A percentile compares a stretch with the other conserved stretches of the same genome.
These are phyloP conservation scores for Anoura caudifer DNA, from an alignment of 2,113 vertebrate genomes.

Conservation along the genomic window DNA sequence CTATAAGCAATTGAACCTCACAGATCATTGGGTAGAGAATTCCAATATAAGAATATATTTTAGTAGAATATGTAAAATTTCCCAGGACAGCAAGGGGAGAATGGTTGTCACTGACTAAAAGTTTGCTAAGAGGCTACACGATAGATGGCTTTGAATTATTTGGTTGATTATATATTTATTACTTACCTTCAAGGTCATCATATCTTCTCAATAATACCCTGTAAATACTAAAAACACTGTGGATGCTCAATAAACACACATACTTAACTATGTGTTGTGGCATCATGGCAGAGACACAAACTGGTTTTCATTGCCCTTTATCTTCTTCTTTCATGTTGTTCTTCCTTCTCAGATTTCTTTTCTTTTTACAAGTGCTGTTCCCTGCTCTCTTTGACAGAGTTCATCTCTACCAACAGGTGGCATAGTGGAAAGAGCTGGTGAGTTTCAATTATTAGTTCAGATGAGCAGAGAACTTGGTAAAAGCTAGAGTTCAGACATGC, in stretches of 20 bases:
- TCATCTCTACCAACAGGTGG: background rate
- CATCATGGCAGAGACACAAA: background rate
- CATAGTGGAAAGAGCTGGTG: background rate
- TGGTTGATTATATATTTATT: background rate
- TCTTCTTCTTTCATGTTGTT: background rate
- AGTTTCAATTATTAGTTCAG: background rate
- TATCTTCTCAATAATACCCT: background rate
- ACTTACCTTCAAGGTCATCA: background rate
- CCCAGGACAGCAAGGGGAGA: background rate
- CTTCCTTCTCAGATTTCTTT: background rate
- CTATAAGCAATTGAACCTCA: background rate
- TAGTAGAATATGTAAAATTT: background rate
- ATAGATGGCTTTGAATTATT: background rate
- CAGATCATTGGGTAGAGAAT: background rate
- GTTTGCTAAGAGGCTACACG: background rate
- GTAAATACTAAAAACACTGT: background rate
- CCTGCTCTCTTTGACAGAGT: background rate
- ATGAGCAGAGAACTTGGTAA: background rate
- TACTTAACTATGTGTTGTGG: background rate
- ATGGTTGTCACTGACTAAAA: background rate
- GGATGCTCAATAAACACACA: background rate
- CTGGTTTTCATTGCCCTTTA: background rate
- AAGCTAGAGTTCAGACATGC: background rate
- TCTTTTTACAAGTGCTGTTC: background rate
- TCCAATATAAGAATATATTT: background rate